Base-by-base conservation (phyloP, 1,140 invertebrate genomes). In the Harlomillsia oculata region DNA sequence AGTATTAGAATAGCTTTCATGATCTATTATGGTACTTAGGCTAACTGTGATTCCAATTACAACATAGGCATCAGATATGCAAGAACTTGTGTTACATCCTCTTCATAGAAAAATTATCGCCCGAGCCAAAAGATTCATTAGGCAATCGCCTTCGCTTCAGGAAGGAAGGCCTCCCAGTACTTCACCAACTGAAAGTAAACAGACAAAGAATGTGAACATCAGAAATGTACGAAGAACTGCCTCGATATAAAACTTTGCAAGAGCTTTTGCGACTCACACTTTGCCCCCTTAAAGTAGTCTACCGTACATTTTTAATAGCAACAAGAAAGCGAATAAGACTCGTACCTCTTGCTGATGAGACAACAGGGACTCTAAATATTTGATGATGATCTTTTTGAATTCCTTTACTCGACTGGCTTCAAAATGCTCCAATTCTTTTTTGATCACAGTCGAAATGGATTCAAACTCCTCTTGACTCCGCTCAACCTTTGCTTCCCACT, bases 401-500 rank as follows among this genome's bases (percentile, higher is more conserved):
- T 98, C 95, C 54, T 82, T 78, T 13, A 95, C 82, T 66, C 94
- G 79, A 44, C 83, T 79, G 51, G 85, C 77, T 70, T 97, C 93
- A 74, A 96, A 96, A 26, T 87, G 77, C 64, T 94, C 89, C 70
- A 98, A 80, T 74, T 99, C 96, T 55, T 87, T 87, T 69, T 96
- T 92, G 62, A 99, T 98, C 73, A 90, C 90, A 63, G 84, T 82
- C 1, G 93, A 97, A 69, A 99, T 97, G 66, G 85, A 84, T 69
- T 97, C 86, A 74, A 99, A 99, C 68, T 97, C 92, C 68, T 96
- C 89, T 70, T 97, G 89, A 8, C 91, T 88, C 63, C 91, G 80
- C 67, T 97, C 92, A 8, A 97, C 92, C 74, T 97, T 97, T 1
- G 86, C 78, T 70, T 97, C 91, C 88, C 90, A 97, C 79, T 93